A percentile compares a stretch with the other conserved stretches of the same genome.
Evolutionary conservation across 2,113 vertebrate species (phyloP).

Genomic region (Lepus timidus): DNA sequence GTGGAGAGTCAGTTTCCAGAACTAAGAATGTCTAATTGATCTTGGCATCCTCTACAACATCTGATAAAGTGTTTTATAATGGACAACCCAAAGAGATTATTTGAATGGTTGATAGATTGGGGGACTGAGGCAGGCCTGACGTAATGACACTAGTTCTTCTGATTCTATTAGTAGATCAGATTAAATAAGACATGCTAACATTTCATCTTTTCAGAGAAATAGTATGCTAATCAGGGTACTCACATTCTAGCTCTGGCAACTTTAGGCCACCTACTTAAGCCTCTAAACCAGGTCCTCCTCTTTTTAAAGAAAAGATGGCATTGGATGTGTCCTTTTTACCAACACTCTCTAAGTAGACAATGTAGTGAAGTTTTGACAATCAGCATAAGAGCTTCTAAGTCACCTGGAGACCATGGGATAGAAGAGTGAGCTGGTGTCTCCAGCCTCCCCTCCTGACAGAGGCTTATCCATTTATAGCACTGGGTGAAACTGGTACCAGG

Average conservation of each 20-base stretch:
- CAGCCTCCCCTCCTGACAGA: neutral
- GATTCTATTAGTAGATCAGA: constrained; percentile 4
- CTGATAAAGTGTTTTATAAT: neutral
- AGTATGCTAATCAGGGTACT: neutral
- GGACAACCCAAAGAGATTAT: neutral
- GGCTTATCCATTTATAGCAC: neutral
- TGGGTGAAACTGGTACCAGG: neutral
- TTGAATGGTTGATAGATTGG: neutral
- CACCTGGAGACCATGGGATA: neutral
- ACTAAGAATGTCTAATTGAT: neutral
- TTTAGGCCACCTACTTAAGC: neutral
- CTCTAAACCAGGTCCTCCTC: neutral
- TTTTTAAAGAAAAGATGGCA: neutral
- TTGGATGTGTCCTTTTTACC: neutral
- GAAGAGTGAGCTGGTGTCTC: constrained; percentile 1
- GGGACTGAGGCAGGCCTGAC: neutral
- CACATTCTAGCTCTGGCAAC: neutral
- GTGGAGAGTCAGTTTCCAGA: neutral
- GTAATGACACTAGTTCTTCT: neutral
- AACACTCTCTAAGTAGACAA: neutral
- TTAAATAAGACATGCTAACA: neutral
- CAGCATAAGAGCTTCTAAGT: neutral
- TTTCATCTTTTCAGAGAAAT: constrained; percentile 12
- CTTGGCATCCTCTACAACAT: neutral
- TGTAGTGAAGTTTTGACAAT: neutral